These are phyloP conservation scores for Parotocinclus haroldoi DNA, from an alignment of 2,797 vertebrate genomes.

Conservation along the genomic window DNA sequence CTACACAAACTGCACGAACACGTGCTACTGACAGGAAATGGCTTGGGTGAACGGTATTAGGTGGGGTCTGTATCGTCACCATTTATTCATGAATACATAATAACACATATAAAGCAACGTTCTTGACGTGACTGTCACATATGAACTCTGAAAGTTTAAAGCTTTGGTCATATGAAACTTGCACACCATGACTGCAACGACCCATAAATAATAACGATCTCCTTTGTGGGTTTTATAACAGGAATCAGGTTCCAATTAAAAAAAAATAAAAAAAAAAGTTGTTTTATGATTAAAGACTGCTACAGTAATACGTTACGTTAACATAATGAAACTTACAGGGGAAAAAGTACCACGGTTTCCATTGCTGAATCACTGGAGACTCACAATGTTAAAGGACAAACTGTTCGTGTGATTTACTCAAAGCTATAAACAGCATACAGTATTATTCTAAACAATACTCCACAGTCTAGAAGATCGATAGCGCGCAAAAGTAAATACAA, in stretches of 20 bases:
- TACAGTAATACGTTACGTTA: neutral
- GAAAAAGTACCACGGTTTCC: neutral
- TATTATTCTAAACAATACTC: neutral
- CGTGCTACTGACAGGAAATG: neutral
- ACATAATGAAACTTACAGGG: neutral
- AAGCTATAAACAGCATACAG: constrained; percentile 3
- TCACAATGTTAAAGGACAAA: neutral
- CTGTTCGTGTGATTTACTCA: neutral
- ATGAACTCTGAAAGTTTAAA: constrained; percentile 14
- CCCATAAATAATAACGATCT: constrained; percentile 1
- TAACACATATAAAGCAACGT: neutral
- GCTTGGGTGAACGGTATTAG: neutral
- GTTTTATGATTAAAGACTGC: neutral
- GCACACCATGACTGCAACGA: constrained; percentile 2
- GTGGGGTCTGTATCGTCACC: neutral
- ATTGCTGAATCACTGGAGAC: neutral
- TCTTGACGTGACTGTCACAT: neutral
- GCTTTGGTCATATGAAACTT: constrained; percentile 20
- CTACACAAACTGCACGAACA: neutral
- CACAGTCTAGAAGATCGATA: neutral
- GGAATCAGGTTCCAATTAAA: neutral
- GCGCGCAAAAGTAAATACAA: neutral
- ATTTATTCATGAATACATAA: constrained; percentile 18
- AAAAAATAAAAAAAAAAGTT: neutral
- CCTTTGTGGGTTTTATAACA: constrained; percentile 1